Conservation (phyloP, 2,888 invertebrate species). For the Rhingia campestris region DNA sequence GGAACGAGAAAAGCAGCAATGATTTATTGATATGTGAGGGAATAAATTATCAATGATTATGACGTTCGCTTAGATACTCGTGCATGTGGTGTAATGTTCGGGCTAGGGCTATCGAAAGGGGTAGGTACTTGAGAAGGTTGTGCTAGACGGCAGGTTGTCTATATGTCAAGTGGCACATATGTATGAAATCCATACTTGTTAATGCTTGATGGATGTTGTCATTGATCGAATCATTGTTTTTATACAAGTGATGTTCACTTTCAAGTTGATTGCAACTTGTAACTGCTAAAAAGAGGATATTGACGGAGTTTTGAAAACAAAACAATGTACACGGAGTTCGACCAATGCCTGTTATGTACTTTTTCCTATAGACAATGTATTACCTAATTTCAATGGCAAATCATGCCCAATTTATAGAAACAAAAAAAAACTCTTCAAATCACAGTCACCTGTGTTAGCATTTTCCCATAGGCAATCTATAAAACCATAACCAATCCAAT, state of each 20-base stretch:
- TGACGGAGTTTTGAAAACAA: no score
- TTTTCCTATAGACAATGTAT: neutral
- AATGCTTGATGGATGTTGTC: no score
- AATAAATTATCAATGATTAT: slow-evolving; percentile 64
- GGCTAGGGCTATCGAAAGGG: no score
- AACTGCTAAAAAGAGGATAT: no score
- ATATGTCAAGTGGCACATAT: neutral
- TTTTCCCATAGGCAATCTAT: neutral
- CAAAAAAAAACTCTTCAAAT: neutral
- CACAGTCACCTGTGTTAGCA: neutral
- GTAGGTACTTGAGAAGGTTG: neutral
- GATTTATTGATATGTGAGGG: slow-evolving; percentile 62
- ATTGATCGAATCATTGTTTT: no score
- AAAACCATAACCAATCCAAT: neutral
- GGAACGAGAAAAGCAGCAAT: slow-evolving; percentile 27
- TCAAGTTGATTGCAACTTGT: no score
- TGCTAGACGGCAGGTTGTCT: neutral
- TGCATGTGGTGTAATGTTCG: neutral
- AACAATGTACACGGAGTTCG: neutral
- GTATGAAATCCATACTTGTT: no score
- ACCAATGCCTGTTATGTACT: neutral
- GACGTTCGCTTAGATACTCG: neutral
- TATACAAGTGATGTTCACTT: no score
- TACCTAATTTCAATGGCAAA: neutral
- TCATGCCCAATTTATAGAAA: neutral